phyloP scores from a whole-genome alignment of 2,113 vertebrate species.

The Coptodon bakossiorum region DNA sequence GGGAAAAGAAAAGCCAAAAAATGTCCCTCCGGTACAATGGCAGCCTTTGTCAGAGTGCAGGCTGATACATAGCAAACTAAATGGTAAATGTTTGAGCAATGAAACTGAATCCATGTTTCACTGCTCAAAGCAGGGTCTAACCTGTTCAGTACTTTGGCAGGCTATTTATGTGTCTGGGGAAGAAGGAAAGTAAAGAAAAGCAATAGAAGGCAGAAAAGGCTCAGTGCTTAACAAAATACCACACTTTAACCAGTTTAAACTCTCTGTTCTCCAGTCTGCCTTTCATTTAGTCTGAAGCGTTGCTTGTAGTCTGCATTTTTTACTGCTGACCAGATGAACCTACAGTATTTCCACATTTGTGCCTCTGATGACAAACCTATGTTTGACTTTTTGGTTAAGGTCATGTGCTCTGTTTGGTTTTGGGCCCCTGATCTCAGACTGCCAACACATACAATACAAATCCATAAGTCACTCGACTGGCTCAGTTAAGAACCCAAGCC shows the following conservation, averaged over 20 bases:
- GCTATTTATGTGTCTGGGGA: not conserved
- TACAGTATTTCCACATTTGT: conserved; percentile 29
- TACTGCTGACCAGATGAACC: not conserved
- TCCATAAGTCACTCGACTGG: conserved; percentile 45
- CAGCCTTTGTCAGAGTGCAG: conserved; percentile 52
- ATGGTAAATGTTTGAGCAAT: conserved; percentile 60
- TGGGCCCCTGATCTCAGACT: conserved; percentile 14
- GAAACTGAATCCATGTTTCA: conserved; percentile 38
- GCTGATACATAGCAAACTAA: conserved; percentile 50
- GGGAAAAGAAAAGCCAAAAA: conserved; percentile 39
- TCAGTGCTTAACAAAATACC: not conserved
- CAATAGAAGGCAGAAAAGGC: not conserved
- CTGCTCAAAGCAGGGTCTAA: conserved; percentile 33
- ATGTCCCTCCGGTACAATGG: conserved; percentile 47
- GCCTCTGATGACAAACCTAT: conserved; percentile 12
- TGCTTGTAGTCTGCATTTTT: not conserved
- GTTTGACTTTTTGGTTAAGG: conserved; percentile 55
- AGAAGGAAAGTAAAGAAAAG: not conserved
- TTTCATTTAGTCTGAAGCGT: not conserved
- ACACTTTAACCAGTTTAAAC: not conserved
- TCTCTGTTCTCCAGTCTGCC: not conserved
- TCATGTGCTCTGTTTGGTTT: conserved; percentile 42
- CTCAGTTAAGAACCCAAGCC: not conserved
- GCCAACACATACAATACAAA: conserved; percentile 59
- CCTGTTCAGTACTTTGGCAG: conserved; percentile 40